These are phyloP conservation scores for Augochlora pura DNA, from an alignment of 1,140 invertebrate genomes.

Conservation along the genomic window DNA sequence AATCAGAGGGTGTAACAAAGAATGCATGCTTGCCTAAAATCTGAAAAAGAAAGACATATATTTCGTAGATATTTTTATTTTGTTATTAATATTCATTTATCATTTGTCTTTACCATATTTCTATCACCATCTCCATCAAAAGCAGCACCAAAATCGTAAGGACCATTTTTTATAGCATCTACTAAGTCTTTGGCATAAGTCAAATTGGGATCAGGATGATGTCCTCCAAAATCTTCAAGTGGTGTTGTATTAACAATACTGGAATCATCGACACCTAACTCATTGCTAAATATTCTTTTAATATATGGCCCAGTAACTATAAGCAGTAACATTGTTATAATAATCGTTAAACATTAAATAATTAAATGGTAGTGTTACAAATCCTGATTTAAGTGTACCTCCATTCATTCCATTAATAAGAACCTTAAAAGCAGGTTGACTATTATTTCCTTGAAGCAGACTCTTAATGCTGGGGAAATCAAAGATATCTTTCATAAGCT, in stretches of 20 bases:
- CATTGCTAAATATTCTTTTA: constrained; percentile 91
- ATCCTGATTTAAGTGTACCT: constrained; percentile 81
- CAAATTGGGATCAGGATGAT: constrained; percentile 99
- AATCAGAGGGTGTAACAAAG: constrained; percentile 99
- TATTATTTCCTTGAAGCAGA: constrained; percentile 86
- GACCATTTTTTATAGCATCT: constrained; percentile 86
- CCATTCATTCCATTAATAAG: constrained; percentile 97
- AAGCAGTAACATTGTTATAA: constrained; percentile 43
- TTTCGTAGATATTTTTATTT: constrained; percentile 10
- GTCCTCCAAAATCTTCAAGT: constrained; percentile 96
- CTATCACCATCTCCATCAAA: constrained; percentile 98
- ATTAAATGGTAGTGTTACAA: constrained; percentile 16
- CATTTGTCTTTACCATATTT: constrained; percentile 80
- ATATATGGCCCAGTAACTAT: constrained; percentile 98
- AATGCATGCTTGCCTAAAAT: constrained; percentile 98
- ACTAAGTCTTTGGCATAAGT: constrained; percentile 96
- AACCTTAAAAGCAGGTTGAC: constrained; percentile 88
- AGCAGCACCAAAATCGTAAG: constrained; percentile 97
- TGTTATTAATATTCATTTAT: constrained; percentile 17
- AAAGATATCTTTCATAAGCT: constrained; percentile 98
- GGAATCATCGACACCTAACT: constrained; percentile 87
- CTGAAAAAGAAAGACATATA: constrained; percentile 73
- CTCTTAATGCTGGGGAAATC: constrained; percentile 92
- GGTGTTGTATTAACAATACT: constrained; percentile 84
- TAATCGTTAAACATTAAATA: constrained; percentile 10